Evolutionary conservation across 2,888 invertebrate genomes (phyloP), one percentile per base, ranked within the genome.

Genomic region (Chrysotoxum bicinctum): DNA sequence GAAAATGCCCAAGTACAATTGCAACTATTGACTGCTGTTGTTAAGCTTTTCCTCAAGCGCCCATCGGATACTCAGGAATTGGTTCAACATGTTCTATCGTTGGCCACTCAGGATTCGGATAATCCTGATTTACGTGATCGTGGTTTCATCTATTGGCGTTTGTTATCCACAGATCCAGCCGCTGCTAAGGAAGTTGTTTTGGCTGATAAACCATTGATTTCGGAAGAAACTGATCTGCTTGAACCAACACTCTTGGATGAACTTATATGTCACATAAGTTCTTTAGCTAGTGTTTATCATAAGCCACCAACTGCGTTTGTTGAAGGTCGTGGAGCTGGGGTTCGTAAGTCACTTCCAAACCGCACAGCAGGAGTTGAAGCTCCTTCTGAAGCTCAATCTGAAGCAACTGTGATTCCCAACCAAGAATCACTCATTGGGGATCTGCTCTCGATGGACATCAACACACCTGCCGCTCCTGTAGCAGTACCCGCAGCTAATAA

Each of bases 281-380:
- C 98, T 54, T 94, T 99, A 88, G 99, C 99, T 0, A 98, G 99
- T 50, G 99, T 99, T 12, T 99, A 99, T 91, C 99, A 99, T 91
- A 99, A 99, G 91, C 99, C 99, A 23, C 99, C 99, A 0, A 97
- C 97, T 12, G 98, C 99, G 0, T 99, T 99, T 91, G 98, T 99
- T 8, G 99, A 99, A 93, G 98, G 97, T 76, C 93, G 94, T 66
- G 94, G 95, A 3, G 95, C 95, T 35, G 96, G 96, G 3, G 95
- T 97, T 0, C 94, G 97, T 87, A 97, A 97, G 92, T 95, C 95
- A 0, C 92, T 97, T 76, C 97, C 97, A 14, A 95, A 96, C 56
- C 93, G 95, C 60, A 93, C 92, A 14, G 89, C 93, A 1, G 90
- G 89, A 12, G 90, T 14, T 86, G 32, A 90, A 19, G 90, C 92